These are phyloP conservation scores for Aplochiton taeniatus DNA, from an alignment of 2,797 vertebrate species.

Conservation along the genomic window DNA sequence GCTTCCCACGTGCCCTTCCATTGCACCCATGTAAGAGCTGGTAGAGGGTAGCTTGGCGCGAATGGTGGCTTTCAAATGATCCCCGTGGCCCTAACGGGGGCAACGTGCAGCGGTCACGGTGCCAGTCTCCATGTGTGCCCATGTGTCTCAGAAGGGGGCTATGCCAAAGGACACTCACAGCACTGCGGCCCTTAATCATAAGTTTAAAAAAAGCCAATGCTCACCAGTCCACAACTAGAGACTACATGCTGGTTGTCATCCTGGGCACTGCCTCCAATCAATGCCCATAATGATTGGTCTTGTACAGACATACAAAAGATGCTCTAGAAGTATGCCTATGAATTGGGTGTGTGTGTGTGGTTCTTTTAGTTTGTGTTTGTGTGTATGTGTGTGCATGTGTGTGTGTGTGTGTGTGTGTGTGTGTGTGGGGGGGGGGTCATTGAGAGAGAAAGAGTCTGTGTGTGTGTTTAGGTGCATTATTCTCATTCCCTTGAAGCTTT, in stretches of 20 bases:
- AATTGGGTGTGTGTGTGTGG: background rate
- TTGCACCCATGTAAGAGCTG: slow-evolving; percentile 54
- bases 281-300: slow-evolving; percentile 36
- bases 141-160: slow-evolving; percentile 51
- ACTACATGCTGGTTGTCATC: slow-evolving; percentile 25
- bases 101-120: slow-evolving; percentile 38
- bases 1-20: slow-evolving; percentile 51
- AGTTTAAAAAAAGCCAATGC: slow-evolving; percentile 49
- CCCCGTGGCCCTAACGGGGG: slow-evolving; percentile 28
- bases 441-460: background rate
- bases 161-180: slow-evolving; percentile 54
- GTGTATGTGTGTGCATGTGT: background rate
- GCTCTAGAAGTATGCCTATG: slow-evolving; percentile 10
- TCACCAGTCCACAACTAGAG: slow-evolving; percentile 34
- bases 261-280: slow-evolving; percentile 27
- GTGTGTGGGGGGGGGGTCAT: too few species aligned
- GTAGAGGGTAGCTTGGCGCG: slow-evolving; percentile 42
- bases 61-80: slow-evolving; percentile 39
- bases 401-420: slow-evolving; percentile 8
- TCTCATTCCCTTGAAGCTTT: background rate
- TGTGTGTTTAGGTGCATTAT: background rate
- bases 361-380: background rate
- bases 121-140: slow-evolving; percentile 45
- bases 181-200: slow-evolving; percentile 59
- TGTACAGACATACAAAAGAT: slow-evolving; percentile 32